Evolutionary conservation across 2,888 invertebrate species (phyloP).

Genomic region (Amblyteles armatorius): DNA sequence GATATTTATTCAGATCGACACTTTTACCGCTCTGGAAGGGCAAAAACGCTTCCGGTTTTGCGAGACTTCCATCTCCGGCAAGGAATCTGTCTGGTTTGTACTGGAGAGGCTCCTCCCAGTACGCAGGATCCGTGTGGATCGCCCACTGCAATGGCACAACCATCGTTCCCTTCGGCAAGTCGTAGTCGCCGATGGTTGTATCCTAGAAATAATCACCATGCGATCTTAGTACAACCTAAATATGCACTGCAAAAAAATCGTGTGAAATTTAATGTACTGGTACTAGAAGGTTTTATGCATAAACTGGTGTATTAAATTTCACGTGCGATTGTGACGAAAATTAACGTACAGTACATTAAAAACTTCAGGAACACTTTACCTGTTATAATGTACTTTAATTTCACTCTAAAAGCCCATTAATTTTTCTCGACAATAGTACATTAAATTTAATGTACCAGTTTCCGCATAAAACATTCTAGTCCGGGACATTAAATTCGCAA

Average conservation of each 20-base stretch:
- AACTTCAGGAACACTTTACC: too few relatives aligned
- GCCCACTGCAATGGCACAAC: conserved; percentile 93
- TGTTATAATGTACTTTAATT: too few relatives aligned
- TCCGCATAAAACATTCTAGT: too few relatives aligned
- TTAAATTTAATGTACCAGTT: too few relatives aligned
- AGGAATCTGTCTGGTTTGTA: conserved; percentile 91
- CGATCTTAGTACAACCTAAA: too few relatives aligned
- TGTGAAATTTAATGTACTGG: background rate
- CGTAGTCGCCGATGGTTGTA: conserved; percentile 87
- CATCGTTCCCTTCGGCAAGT: conserved; percentile 90
- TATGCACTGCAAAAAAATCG: conserved; percentile 21
- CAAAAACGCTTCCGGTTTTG: conserved; percentile 90
- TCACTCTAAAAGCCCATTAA: too few relatives aligned
- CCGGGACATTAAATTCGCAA: too few relatives aligned
- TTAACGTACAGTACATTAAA: too few relatives aligned
- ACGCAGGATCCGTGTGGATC: conserved; percentile 89
- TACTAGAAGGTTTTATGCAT: background rate
- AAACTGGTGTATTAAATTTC: background rate
- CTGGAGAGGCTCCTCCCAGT: conserved; percentile 89
- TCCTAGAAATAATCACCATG: conserved; percentile 83
- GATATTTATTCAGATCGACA: conserved; percentile 12
- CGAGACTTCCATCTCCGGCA: conserved; percentile 87
- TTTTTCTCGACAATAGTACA: too few relatives aligned
- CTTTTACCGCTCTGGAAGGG: conserved; percentile 92
- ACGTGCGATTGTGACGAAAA: too few relatives aligned